Conservation (phyloP, 1,140 invertebrate species). For the Maconellicoccus hirsutus region DNA sequence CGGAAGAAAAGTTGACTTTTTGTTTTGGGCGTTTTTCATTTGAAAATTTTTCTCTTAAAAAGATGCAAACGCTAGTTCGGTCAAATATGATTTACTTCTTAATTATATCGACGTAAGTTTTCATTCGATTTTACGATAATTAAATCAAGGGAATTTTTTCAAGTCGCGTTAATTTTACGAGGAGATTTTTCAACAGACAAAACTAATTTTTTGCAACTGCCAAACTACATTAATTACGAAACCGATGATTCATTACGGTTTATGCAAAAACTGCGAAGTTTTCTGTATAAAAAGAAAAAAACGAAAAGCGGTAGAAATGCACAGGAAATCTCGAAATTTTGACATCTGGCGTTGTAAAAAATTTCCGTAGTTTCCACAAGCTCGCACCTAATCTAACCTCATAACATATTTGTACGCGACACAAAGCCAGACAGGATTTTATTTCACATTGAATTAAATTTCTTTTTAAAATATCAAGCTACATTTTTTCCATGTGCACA, state of each 20-base stretch:
- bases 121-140: not conserved
- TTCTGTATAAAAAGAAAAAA: not conserved
- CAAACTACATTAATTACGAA: too few species aligned
- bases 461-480: not conserved
- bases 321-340: not conserved
- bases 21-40: too few species aligned
- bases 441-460: not conserved
- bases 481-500: not conserved
- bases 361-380: not conserved
- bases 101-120: not conserved
- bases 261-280: too few species aligned
- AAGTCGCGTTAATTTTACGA: too few species aligned
- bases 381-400: not conserved
- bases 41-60: not conserved
- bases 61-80: not conserved
- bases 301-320: not conserved
- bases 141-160: not conserved
- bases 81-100: slow-evolving; percentile 1
- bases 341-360: not conserved
- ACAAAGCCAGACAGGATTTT: not conserved
- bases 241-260: too few species aligned
- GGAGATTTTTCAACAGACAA: too few species aligned
- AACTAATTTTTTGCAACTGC: too few species aligned
- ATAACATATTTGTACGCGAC: not conserved
- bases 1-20: not conserved